These are phyloP conservation scores for Trematomus bernacchii DNA, from an alignment of 2,797 vertebrate species.

Conservation along the genomic window DNA sequence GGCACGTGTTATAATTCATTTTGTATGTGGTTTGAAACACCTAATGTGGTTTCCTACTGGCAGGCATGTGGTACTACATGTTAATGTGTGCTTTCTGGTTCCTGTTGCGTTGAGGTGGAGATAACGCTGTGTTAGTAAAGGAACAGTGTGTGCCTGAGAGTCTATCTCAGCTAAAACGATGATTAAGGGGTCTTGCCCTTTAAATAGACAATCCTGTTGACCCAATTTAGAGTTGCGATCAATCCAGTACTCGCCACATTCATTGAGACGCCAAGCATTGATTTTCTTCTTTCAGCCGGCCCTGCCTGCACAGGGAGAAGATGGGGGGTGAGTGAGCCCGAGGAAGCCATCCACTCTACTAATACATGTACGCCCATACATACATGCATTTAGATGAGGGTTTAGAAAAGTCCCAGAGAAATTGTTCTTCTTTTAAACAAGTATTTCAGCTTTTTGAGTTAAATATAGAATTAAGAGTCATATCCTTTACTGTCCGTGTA, in stretches of 20 bases:
- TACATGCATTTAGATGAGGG: background rate
- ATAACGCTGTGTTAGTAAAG: constrained; percentile 60
- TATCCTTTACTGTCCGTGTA: background rate
- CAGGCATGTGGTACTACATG: background rate
- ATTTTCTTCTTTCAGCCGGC: constrained; percentile 74
- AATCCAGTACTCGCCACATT: constrained; percentile 86
- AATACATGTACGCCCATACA: constrained; percentile 14
- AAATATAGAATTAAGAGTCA: background rate
- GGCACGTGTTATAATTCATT: background rate
- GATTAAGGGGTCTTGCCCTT: constrained; percentile 89
- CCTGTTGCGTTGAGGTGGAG: constrained; percentile 37
- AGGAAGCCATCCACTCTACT: constrained; percentile 19
- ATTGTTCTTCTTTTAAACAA: background rate
- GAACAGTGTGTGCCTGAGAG: constrained; percentile 65
- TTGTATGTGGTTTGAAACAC: background rate
- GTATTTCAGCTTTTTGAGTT: too few relatives aligned
- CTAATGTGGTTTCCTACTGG: background rate
- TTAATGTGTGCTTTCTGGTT: constrained; percentile 17
- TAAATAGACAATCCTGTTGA: constrained; percentile 89
- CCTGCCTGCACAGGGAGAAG: constrained; percentile 58
- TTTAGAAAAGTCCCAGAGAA: background rate
- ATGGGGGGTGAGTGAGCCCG: constrained; percentile 1
- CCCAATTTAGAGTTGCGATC: constrained; percentile 90
- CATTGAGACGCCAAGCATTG: constrained; percentile 88
- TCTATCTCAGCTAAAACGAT: constrained; percentile 85